A percentile compares a stretch with the other conserved stretches of the same genome.
phyloP scores from a whole-genome alignment of 2,113 vertebrate genomes.

The Mungos mungo region DNA sequence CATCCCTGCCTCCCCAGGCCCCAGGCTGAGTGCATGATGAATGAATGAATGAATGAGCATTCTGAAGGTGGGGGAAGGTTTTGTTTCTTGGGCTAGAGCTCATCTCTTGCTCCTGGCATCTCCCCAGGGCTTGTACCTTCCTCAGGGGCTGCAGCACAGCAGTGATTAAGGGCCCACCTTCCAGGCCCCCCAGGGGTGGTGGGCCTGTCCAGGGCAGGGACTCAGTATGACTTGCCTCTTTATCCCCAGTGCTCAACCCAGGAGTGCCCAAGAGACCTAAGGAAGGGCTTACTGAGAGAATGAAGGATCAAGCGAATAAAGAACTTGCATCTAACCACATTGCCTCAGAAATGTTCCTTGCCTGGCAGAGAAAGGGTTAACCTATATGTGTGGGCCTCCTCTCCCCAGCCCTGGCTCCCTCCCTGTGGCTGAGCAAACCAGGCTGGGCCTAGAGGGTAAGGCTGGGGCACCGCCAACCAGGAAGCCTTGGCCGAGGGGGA shows the following conservation, averaged over 20 bases:
- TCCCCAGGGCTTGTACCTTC: not conserved
- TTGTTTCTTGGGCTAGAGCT: not conserved
- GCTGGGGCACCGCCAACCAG: not conserved
- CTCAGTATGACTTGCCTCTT: not conserved
- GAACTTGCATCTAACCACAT: not conserved
- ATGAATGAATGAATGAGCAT: not conserved
- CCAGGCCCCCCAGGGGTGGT: not conserved
- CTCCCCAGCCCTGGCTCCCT: not conserved
- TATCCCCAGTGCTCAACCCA: not conserved
- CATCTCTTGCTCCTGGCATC: not conserved
- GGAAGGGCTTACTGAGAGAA: not conserved
- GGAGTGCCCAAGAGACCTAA: not conserved
- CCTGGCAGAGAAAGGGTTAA: constrained; percentile 20
- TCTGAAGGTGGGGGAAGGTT: not conserved
- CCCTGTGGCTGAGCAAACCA: not conserved
- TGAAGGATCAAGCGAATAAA: not conserved
- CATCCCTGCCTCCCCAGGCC: not conserved
- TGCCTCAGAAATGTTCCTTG: not conserved
- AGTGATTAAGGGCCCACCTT: not conserved
- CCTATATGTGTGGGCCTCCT: not conserved
- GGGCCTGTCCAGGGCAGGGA: not conserved
- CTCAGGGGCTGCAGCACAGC: not conserved
- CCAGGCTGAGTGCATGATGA: not conserved
- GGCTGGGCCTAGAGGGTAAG: not conserved
- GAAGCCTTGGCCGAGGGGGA: not conserved